A percentile compares a stretch with the other conserved stretches of the same genome.
These are phyloP conservation scores for Myopa testacea DNA, from an alignment of 2,888 invertebrate genomes.

Conservation along the genomic window DNA sequence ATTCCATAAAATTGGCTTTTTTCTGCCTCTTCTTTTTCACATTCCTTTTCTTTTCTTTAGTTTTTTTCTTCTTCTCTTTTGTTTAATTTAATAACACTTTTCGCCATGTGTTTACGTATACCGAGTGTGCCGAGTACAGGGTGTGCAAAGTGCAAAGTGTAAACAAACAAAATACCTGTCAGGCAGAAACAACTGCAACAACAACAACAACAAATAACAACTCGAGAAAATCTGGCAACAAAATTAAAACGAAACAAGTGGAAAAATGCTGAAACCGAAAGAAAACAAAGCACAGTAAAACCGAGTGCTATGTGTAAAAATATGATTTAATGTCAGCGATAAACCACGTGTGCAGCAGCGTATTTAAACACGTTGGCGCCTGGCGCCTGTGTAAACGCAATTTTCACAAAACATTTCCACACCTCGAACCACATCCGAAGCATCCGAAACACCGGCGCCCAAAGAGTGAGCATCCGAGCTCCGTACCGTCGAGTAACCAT, in stretches of 20 bases:
- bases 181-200: conserved; percentile 40
- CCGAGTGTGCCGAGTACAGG: conserved; percentile 39
- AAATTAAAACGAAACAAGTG: conserved; percentile 38
- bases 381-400: conserved; percentile 69
- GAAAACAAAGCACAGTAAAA: conserved; percentile 48
- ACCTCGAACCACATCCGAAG: background rate
- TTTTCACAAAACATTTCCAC: conserved; percentile 53
- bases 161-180: conserved; percentile 61
- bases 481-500: no score
- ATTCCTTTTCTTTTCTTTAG: background rate
- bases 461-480: background rate
- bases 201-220: conserved; percentile 24
- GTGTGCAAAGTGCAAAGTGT: conserved; percentile 63
- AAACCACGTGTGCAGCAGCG: conserved; percentile 66
- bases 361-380: conserved; percentile 66
- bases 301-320: conserved; percentile 57
- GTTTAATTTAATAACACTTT: conserved; percentile 31
- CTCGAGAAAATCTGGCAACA: conserved; percentile 29
- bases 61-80: conserved; percentile 12
- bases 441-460: background rate
- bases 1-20: background rate
- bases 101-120: background rate
- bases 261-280: conserved; percentile 39
- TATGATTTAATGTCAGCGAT: conserved; percentile 69
- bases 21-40: background rate